Conservation (phyloP, 2,888 invertebrate genomes). For the Lithosia quadra region DNA sequence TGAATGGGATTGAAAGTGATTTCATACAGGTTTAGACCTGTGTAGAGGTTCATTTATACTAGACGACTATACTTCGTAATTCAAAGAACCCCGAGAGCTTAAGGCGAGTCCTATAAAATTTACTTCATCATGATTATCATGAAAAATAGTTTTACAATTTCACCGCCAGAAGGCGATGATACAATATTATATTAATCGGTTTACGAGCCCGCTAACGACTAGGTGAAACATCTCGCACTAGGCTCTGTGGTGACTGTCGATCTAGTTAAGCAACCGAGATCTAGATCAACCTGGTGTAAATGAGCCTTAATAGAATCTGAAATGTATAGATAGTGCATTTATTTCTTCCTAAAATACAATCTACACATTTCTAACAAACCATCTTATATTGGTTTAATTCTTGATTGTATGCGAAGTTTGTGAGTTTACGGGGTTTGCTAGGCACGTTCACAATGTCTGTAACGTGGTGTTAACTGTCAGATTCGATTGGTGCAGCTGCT, state of each 20-base stretch:
- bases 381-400: background rate
- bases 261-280: background rate
- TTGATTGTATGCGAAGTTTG: slow-evolving; percentile 39
- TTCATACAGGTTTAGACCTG: background rate
- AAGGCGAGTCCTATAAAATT: too few relatives aligned
- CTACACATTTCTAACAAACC: background rate
- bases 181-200: background rate
- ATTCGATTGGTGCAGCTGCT: slow-evolving; percentile 88
- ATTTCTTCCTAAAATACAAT: background rate
- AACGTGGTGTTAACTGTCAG: slow-evolving; percentile 79
- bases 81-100: too few relatives aligned
- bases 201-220: background rate
- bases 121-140: background rate
- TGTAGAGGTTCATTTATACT: background rate
- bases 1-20: slow-evolving; percentile 5
- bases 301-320: background rate
- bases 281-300: background rate
- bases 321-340: background rate
- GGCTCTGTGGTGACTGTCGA: background rate
- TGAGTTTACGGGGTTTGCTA: slow-evolving; percentile 47
- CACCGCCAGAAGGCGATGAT: background rate
- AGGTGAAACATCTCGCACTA: background rate
- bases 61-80: background rate
- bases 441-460: slow-evolving; percentile 55
- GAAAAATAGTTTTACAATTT: background rate